These are phyloP conservation scores for Istiophorus platypterus DNA, from an alignment of 2,113 vertebrate species.

Conservation along the genomic window DNA sequence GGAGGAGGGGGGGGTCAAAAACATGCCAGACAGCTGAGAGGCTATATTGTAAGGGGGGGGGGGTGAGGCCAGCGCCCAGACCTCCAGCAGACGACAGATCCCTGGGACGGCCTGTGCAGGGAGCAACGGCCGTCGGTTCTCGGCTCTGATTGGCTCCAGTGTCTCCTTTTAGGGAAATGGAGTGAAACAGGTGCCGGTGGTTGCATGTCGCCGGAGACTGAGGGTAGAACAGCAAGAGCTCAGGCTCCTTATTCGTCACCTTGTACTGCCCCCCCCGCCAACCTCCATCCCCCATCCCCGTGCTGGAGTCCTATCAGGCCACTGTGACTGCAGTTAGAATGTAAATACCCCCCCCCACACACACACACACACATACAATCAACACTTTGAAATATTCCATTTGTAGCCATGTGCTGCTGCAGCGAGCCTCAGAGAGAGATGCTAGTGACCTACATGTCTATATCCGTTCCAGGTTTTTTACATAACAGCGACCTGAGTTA, in stretches of 20 bases:
- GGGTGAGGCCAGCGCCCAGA: constrained; percentile 41
- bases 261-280: constrained; percentile 4
- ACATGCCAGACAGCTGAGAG: constrained; percentile 82
- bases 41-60: constrained; percentile 46
- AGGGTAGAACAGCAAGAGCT: constrained; percentile 33
- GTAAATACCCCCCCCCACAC: constrained; percentile 67
- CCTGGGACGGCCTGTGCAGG: constrained; percentile 55
- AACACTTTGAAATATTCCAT: constrained; percentile 60
- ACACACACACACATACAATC: too few species aligned
- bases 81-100: constrained; percentile 74
- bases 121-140: constrained; percentile 38
- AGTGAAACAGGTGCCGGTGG: constrained; percentile 79
- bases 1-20: constrained; percentile 22
- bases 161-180: constrained; percentile 87
- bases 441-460: constrained; percentile 48
- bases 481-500: constrained; percentile 1
- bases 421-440: constrained; percentile 33
- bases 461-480: constrained; percentile 60
- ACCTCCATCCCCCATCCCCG: constrained; percentile 7
- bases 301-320: constrained; percentile 65
- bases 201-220: constrained; percentile 47
- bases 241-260: constrained; percentile 81
- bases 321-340: constrained; percentile 50
- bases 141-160: constrained; percentile 82
- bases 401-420: constrained; percentile 55